phyloP scores from a whole-genome alignment of 2,888 invertebrate species.

The Leptopilina drosophilae region DNA sequence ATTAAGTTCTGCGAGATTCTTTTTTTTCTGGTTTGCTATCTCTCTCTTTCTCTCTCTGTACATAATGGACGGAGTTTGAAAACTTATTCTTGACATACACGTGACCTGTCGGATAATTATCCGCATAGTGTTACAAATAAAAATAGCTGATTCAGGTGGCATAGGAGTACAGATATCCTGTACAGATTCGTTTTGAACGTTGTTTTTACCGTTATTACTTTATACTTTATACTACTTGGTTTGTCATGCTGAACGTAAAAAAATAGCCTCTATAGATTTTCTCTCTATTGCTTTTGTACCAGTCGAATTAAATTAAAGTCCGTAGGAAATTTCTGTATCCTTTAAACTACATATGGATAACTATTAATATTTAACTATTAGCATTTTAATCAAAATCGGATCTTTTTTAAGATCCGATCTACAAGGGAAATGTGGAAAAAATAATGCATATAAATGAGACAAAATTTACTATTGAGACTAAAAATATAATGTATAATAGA shows the following conservation, averaged over 20 bases:
- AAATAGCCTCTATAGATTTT: not conserved
- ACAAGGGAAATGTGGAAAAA: no score
- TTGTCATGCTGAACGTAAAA: slow-evolving; percentile 19
- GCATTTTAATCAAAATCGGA: no score
- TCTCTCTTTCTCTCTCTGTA: not conserved
- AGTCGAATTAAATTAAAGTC: not conserved
- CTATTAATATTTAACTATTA: no score
- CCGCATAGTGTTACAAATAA: slow-evolving; percentile 28
- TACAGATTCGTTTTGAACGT: slow-evolving; percentile 35
- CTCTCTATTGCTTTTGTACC: not conserved
- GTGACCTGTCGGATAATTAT: slow-evolving; percentile 22
- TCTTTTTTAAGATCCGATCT: no score
- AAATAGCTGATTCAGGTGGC: slow-evolving; percentile 43
- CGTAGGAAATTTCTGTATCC: no score
- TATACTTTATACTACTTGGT: not conserved
- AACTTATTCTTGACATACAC: not conserved
- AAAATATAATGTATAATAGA: no score
- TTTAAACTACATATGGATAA: no score
- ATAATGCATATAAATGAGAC: no score
- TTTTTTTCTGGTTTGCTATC: not conserved
- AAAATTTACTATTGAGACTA: no score
- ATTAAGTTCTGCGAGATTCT: not conserved
- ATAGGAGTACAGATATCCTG: slow-evolving; percentile 28
- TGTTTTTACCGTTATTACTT: slow-evolving; percentile 25
- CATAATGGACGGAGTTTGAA: slow-evolving; percentile 12